Percentiles rank a stretch among this genome's conserved stretches.
Conservation (phyloP, 2,113 vertebrate genomes). For the Pholis gunnellus region DNA sequence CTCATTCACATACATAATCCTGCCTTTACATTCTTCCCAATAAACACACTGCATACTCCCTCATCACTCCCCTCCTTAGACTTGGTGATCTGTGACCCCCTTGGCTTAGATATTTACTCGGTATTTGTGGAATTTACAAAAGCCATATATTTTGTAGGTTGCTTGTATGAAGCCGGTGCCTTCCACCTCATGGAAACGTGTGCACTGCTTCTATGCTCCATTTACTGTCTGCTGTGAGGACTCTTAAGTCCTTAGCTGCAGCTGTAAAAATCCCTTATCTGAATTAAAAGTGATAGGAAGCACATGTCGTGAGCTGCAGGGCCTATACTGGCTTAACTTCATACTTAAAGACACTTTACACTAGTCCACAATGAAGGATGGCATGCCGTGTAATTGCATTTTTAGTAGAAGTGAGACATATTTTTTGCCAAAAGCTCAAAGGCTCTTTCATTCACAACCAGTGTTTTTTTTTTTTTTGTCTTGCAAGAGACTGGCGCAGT, state of each 20-base stretch:
- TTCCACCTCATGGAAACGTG: constrained; percentile 17
- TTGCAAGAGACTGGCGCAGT: background rate
- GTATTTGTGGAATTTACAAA: constrained; percentile 11
- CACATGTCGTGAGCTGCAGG: constrained; percentile 32
- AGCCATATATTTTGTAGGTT: constrained; percentile 21
- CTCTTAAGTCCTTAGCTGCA: constrained; percentile 29
- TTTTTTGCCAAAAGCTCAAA: constrained; percentile 6
- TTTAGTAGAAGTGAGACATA: constrained; percentile 20
- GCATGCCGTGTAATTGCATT: constrained; percentile 48
- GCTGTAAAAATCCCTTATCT: constrained; percentile 47
- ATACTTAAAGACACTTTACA: constrained; percentile 48
- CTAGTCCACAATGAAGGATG: constrained; percentile 39
- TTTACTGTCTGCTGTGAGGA: constrained; percentile 17
- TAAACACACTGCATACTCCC: background rate
- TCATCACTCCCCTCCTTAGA: background rate
- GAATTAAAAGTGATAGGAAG: constrained; percentile 57
- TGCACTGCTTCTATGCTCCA: background rate
- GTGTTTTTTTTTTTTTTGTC: constrained; percentile 23
- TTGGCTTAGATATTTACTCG: background rate
- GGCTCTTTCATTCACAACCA: background rate
- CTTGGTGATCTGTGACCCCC: background rate
- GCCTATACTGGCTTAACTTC: constrained; percentile 38
- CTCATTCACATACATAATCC: background rate
- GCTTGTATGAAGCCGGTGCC: background rate
- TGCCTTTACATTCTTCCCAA: background rate